phyloP scores from a whole-genome alignment of 2,113 vertebrate genomes.

The Fulica atra region DNA sequence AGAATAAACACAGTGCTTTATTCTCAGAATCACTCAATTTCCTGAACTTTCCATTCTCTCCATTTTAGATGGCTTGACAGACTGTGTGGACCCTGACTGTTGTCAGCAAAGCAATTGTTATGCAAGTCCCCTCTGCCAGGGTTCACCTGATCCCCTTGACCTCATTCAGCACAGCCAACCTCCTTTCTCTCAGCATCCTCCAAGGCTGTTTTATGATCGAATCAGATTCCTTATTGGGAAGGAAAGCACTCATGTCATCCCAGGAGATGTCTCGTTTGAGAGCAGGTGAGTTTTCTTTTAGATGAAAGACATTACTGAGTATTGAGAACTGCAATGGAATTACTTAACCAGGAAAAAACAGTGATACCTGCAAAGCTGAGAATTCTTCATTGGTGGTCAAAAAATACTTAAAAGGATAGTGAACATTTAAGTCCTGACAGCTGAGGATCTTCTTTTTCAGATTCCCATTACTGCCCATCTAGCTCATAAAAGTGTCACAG shows the following conservation, averaged over 20 bases:
- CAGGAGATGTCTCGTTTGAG: conserved; percentile 91
- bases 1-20: not conserved
- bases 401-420: not conserved
- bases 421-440: not conserved
- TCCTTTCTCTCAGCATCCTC: conserved; percentile 81
- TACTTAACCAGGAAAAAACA: not conserved
- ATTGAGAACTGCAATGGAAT: not conserved
- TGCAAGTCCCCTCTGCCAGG: conserved; percentile 91
- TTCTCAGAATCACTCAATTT: not conserved
- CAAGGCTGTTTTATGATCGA: conserved; percentile 89
- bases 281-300: conserved; percentile 83
- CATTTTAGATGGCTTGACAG: conserved; percentile 88
- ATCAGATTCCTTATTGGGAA: conserved; percentile 94
- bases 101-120: conserved; percentile 93
- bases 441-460: not conserved
- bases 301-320: not conserved
- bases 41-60: conserved; percentile 5
- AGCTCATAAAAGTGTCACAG: not conserved
- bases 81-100: conserved; percentile 96
- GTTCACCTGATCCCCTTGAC: conserved; percentile 93
- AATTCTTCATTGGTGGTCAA: not conserved
- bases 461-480: not conserved
- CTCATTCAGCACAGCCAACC: conserved; percentile 88
- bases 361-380: not conserved
- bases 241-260: conserved; percentile 91